Evolutionary conservation across 2,888 invertebrate species (phyloP).

Genomic region (Andricus quercusramuli): DNA sequence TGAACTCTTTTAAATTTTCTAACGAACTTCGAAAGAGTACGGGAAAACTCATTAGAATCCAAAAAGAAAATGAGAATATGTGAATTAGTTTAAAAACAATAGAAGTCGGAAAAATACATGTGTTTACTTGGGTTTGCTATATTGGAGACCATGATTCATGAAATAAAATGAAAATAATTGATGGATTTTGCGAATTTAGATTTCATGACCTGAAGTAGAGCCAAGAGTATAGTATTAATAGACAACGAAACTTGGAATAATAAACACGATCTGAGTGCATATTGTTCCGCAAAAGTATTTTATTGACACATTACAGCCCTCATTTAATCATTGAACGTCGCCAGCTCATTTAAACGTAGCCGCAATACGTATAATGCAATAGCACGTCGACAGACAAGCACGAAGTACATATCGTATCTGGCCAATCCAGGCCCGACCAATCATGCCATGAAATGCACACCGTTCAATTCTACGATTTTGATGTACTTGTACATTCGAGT

Average conservation of each 20-base stretch:
- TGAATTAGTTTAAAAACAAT: too few species aligned
- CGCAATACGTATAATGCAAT: slow-evolving; percentile 17
- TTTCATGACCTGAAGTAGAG: slow-evolving; percentile 2
- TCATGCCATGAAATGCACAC: slow-evolving; percentile 21
- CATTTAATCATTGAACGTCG: slow-evolving; percentile 20
- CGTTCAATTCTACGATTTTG: not conserved
- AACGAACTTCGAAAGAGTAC: too few species aligned
- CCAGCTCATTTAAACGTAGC: slow-evolving; percentile 3
- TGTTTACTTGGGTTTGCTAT: not conserved
- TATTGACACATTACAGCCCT: slow-evolving; percentile 23
- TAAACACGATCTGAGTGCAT: not conserved
- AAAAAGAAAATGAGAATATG: too few species aligned
- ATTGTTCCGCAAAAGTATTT: slow-evolving; percentile 20
- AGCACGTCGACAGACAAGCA: slow-evolving; percentile 20
- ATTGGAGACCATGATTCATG: not conserved
- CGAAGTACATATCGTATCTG: slow-evolving; percentile 6
- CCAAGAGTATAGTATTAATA: slow-evolving; percentile 1
- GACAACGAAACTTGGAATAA: not conserved
- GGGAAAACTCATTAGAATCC: too few species aligned
- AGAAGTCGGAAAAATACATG: too few species aligned
- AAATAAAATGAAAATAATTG: not conserved
- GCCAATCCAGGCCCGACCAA: not conserved
- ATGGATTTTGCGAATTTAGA: not conserved
- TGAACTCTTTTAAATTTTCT: too few species aligned
- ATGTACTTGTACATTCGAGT: too few species aligned